Percentiles rank a stretch among this genome's conserved stretches.
Conservation (phyloP, 2,797 vertebrate genomes). For the Peromyscus nudipes region DNA sequence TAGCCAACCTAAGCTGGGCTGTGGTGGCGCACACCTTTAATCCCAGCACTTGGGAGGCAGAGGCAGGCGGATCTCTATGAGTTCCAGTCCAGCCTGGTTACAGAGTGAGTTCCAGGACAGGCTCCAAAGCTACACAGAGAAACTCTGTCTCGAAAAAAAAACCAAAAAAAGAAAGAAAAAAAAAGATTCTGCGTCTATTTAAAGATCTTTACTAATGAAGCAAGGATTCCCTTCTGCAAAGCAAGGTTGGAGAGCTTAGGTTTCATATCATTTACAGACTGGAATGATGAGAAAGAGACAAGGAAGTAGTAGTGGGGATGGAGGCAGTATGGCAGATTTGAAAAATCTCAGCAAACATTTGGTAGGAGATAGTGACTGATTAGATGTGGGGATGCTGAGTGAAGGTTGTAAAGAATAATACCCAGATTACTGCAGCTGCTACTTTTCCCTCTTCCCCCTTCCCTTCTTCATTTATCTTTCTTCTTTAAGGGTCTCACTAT, state of each 20-base stretch:
- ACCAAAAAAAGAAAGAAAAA: too few relatives aligned
- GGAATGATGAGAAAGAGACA: not conserved
- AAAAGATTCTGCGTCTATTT: not conserved
- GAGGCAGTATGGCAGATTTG: not conserved
- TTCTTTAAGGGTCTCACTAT: not conserved
- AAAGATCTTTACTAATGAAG: not conserved
- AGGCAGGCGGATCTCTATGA: too few relatives aligned
- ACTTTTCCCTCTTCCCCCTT: too few relatives aligned
- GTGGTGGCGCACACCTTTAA: too few relatives aligned
- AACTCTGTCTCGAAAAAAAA: too few relatives aligned
- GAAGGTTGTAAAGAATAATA: not conserved
- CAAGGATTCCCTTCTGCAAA: not conserved
- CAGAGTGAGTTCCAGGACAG: too few relatives aligned
- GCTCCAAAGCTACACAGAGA: too few relatives aligned
- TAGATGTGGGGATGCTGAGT: not conserved
- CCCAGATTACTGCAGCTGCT: conserved; percentile 1
- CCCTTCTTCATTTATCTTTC: not conserved
- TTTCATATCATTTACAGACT: not conserved
- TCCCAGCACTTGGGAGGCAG: too few relatives aligned
- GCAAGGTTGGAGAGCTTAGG: not conserved
- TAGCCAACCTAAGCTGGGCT: too few relatives aligned
- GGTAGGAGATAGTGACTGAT: not conserved
- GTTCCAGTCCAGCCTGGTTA: too few relatives aligned
- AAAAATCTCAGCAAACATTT: conserved; percentile 23
- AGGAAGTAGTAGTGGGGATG: not conserved